Evolutionary conservation across 2,113 vertebrate genomes (phyloP), one percentile per base, ranked within the genome.

Genomic region (Bothrops jararaca): DNA sequence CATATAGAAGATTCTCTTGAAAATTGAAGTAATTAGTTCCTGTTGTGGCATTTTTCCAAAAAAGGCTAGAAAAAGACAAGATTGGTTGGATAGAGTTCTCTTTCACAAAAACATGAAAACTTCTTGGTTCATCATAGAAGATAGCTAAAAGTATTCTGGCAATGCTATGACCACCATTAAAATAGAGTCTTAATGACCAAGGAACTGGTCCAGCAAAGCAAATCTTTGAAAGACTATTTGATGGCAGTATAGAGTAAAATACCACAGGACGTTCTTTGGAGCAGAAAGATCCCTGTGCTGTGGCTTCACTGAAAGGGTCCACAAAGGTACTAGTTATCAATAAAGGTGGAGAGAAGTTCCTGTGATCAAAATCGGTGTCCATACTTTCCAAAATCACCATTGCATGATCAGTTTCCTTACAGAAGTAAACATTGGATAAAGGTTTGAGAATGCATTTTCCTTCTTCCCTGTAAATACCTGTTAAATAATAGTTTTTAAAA

Each of bases 381-480:
- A 94, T 1, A 52, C n/a, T 97, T 93, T 98, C 96, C 34, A 98
- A 95, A 90, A 97, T 85, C 48, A 98, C 92, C 64, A 98, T 26
- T 1, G 94, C 92, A 0, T 97, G 96, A 88, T 97, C 96, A 88
- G 96, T 54, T 58, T 98, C 94, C 53, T 96, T 96, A 94, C 98
- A 98, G 92, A 98, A 94, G 39, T 97, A 97, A 48, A 95, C 92
- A 94, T 93, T 95, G 1, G 94, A 42, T 53, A 95, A 86, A 11
- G 95, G 24, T 50, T 91, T 96, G 93, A 96, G 97, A 57, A 93
- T 93, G 20, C 98, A 98, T 50, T 97, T 97, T 54, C 39, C 96
- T 85, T 98, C 97, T 92, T 97, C 97, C 96, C 96, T 97, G 92
- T 97, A 98, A 94, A 96, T 97, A 60, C 98, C 98, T 98, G 92